phyloP scores from a whole-genome alignment of 2,797 vertebrate species.

The Cyclopterus lumpus region DNA sequence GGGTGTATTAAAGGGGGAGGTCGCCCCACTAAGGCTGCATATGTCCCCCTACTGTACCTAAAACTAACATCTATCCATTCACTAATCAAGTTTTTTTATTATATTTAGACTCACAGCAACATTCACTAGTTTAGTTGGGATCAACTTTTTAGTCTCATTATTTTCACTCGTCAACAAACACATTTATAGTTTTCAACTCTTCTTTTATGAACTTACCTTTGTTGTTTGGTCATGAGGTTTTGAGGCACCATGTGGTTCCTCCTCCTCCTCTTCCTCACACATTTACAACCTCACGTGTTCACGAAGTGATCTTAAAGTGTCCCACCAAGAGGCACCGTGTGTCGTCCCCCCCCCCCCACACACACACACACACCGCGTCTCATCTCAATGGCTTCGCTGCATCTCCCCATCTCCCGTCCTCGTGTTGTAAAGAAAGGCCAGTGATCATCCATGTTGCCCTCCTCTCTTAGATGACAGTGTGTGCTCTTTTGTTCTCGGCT shows the following conservation, averaged over 20 bases:
- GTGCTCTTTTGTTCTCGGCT: conserved; percentile 75
- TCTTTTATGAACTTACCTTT: conserved; percentile 35
- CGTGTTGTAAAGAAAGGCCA: conserved; percentile 34
- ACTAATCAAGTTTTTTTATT: neutral
- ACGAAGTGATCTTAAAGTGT: conserved; percentile 9
- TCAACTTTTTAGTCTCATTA: neutral
- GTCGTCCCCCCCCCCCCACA: no score
- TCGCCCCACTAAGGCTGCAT: neutral
- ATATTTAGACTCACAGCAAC: neutral
- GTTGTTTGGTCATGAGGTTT: neutral
- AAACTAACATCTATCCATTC: no score
- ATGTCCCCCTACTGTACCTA: neutral
- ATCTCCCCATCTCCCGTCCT: conserved; percentile 12
- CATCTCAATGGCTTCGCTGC: no score
- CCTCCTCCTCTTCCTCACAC: neutral
- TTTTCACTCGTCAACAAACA: neutral
- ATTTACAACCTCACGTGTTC: conserved; percentile 1
- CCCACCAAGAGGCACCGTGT: no score
- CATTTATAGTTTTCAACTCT: neutral
- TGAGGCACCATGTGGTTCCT: neutral
- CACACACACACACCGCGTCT: no score
- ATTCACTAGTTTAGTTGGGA: no score
- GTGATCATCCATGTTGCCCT: conserved; percentile 42
- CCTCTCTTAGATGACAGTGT: conserved; percentile 62
- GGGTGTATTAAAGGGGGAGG: neutral